A percentile compares a stretch with the other conserved stretches of the same genome.
Conservation (phyloP, 2,113 vertebrate species). For the Callipepla squamata region DNA sequence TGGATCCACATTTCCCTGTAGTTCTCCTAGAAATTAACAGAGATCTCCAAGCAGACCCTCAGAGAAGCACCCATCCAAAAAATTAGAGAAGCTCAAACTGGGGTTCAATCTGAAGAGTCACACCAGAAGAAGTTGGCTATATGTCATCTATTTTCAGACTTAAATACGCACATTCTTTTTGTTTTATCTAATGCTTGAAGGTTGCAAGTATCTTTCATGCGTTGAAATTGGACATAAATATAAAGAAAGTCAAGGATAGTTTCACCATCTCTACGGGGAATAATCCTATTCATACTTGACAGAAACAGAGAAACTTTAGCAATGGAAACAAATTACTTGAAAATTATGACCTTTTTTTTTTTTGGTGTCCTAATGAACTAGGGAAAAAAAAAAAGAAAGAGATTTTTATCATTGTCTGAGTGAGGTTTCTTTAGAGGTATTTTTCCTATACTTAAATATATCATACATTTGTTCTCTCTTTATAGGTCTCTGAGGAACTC, state of each 20-base stretch:
- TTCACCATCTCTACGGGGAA: neutral
- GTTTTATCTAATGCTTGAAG: neutral
- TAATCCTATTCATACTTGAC: neutral
- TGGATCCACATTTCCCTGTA: neutral
- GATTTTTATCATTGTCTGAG: neutral
- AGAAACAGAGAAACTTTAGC: neutral
- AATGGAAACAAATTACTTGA: neutral
- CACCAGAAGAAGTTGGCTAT: neutral
- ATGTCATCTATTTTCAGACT: neutral
- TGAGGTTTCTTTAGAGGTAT: slow-evolving; percentile 14
- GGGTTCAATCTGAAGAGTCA: neutral
- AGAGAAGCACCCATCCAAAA: neutral
- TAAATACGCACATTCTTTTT: neutral
- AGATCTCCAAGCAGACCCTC: neutral
- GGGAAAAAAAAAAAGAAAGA: fast-evolving
- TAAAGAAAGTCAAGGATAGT: neutral
- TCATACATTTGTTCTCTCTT: slow-evolving; percentile 13
- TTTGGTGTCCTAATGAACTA: neutral
- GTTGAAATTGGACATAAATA: neutral
- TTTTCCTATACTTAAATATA: slow-evolving; percentile 19
- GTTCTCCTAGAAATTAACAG: neutral
- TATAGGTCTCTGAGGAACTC: slow-evolving; percentile 18
- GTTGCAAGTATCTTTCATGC: neutral
- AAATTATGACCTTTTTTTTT: neutral
- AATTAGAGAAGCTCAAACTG: neutral